Evolutionary conservation across 37 sponge, comb jelly and placozoan species (phyloP).

Genomic region (Theonella swinhoei): DNA sequence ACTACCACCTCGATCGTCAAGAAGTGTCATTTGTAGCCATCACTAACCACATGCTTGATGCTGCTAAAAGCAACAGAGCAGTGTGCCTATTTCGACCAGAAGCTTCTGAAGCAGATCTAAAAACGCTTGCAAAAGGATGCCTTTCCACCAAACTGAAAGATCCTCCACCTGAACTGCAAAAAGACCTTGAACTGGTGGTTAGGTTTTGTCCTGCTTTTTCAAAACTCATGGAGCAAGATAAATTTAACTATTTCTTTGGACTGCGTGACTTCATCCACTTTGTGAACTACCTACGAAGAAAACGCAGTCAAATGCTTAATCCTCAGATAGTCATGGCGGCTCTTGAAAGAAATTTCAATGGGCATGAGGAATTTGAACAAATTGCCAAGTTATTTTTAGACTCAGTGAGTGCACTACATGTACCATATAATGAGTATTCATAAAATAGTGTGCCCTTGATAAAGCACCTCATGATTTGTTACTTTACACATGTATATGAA

Average conservation of each 20-base stretch:
- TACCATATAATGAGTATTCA: too few species aligned
- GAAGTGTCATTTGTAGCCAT: slow-evolving; percentile 95
- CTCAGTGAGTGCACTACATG: slow-evolving; percentile 52
- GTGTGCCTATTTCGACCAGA: slow-evolving; percentile 84
- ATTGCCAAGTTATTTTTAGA: slow-evolving; percentile 64
- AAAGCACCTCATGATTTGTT: too few species aligned
- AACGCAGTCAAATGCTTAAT: slow-evolving; percentile 33
- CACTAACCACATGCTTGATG: slow-evolving; percentile 91
- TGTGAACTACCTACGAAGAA: slow-evolving; percentile 73
- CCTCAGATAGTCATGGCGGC: slow-evolving; percentile 76
- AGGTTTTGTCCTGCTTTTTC: slow-evolving; percentile 54
- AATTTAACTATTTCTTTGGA: slow-evolving; percentile 68
- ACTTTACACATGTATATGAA: too few species aligned
- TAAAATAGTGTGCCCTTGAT: too few species aligned
- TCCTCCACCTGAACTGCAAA: slow-evolving; percentile 59
- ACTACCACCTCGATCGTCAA: slow-evolving; percentile 84
- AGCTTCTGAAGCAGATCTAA: slow-evolving; percentile 56
- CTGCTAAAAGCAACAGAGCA: slow-evolving; percentile 93
- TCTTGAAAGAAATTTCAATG: slow-evolving; percentile 94
- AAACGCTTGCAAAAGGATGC: slow-evolving; percentile 72
- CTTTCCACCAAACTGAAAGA: slow-evolving; percentile 53
- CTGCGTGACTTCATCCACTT: slow-evolving; percentile 91
- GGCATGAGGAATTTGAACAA: slow-evolving; percentile 44
- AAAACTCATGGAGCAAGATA: slow-evolving; percentile 35
- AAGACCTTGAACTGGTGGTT: slow-evolving; percentile 36